phyloP scores from a whole-genome alignment of 2,888 invertebrate species.

The Syrista parreyssii region DNA sequence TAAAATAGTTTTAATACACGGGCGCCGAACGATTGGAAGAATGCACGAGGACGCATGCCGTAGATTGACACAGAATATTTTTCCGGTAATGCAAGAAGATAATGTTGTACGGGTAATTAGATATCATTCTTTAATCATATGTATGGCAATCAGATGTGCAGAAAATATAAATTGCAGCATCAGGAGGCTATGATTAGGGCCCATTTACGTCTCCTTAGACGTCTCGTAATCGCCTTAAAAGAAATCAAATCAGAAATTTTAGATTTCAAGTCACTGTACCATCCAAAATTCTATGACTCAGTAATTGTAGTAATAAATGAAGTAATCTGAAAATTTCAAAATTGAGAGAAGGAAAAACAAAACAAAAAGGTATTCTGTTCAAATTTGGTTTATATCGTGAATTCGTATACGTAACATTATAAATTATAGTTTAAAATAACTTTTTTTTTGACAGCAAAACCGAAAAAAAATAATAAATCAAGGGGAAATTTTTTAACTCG shows the following conservation, averaged over 20 bases:
- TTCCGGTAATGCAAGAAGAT: conserved; percentile 37
- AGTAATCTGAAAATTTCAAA: no score
- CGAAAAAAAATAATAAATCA: no score
- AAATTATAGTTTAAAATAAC: no score
- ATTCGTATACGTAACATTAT: no score
- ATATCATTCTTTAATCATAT: conserved; percentile 37
- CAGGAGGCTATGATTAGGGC: conserved; percentile 34
- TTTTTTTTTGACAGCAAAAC: no score
- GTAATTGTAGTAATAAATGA: conserved; percentile 17
- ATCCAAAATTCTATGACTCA: conserved; percentile 29
- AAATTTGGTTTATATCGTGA: no score
- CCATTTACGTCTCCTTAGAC: conserved; percentile 31
- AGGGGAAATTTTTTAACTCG: no score
- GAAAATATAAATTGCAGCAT: conserved; percentile 22
- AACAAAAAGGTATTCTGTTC: no score
- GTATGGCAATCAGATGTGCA: conserved; percentile 34
- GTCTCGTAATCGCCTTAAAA: conserved; percentile 23
- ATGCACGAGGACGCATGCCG: conserved; percentile 26
- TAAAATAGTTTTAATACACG: conserved; percentile 12
- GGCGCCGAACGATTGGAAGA: conserved; percentile 18
- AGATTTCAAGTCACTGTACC: conserved; percentile 31
- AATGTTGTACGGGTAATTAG: conserved; percentile 26
- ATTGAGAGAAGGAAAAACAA: no score
- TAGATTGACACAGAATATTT: conserved; percentile 22
- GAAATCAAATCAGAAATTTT: conserved; percentile 22